Percentiles rank a stretch among this genome's conserved stretches.
These are phyloP conservation scores for Mamestra brassicae DNA, from an alignment of 2,888 invertebrate genomes.

Conservation along the genomic window DNA sequence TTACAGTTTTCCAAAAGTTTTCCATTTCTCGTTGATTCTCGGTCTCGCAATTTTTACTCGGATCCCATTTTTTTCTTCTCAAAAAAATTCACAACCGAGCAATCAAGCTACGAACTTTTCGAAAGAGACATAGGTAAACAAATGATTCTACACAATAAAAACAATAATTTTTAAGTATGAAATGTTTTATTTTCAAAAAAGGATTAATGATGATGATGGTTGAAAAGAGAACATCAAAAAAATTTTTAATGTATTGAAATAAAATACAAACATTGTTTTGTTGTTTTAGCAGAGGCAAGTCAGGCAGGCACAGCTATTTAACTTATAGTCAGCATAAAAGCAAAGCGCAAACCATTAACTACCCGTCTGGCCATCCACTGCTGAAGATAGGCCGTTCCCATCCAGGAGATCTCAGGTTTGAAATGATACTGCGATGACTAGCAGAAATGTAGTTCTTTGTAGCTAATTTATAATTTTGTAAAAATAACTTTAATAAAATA, in stretches of 20 bases:
- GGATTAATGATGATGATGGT: not conserved
- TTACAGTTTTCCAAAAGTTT: not conserved
- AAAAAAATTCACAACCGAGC: not conserved
- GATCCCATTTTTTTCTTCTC: not conserved
- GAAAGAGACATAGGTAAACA: not conserved
- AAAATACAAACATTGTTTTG: not conserved
- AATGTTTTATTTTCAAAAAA: not conserved
- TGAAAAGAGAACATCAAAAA: not conserved
- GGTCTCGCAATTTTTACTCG: too few species aligned
- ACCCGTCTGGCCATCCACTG: not conserved
- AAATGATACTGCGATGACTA: not conserved
- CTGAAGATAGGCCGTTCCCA: conserved; percentile 3
- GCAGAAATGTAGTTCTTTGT: not conserved
- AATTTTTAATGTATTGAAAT: not conserved
- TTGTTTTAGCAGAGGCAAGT: not conserved
- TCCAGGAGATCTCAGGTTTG: conserved; percentile 13
- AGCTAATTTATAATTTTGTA: not conserved
- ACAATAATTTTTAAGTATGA: not conserved
- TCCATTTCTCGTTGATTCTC: not conserved
- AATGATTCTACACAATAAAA: not conserved
- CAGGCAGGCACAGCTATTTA: not conserved
- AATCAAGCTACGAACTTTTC: not conserved
- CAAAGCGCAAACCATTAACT: not conserved
- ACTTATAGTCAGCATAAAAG: not conserved
- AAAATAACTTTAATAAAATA: too few species aligned